Percentiles rank a stretch among this genome's conserved stretches.
Conservation (phyloP, 23 tunicate species). For the Styela plicata region DNA sequence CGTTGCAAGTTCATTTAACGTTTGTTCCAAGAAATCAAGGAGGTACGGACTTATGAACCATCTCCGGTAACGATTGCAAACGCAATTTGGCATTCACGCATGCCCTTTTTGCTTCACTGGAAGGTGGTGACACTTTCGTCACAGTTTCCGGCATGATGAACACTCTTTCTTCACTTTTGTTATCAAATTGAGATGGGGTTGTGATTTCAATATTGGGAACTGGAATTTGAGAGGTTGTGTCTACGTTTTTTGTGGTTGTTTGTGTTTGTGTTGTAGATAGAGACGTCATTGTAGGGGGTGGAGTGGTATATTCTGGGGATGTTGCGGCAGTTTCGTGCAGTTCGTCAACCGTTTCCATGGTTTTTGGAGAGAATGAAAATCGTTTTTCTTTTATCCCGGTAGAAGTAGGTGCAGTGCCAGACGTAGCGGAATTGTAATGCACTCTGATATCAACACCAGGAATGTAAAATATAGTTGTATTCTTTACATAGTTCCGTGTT, state of each 20-base stretch:
- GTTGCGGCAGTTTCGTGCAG: not conserved
- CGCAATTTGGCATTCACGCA: slow-evolving; percentile 54
- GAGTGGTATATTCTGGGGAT: not conserved
- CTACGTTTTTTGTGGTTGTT: not conserved
- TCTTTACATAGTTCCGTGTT: slow-evolving; percentile 7
- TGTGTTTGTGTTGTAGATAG: not conserved
- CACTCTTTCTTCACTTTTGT: not conserved
- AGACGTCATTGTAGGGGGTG: not conserved
- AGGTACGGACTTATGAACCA: slow-evolving; percentile 83
- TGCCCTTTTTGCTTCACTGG: slow-evolving; percentile 25
- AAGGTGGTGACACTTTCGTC: slow-evolving; percentile 1
- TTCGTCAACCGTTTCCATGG: slow-evolving; percentile 7
- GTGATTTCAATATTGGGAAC: slow-evolving; percentile 41
- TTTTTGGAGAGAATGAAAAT: not conserved
- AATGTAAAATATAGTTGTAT: slow-evolving; percentile 58
- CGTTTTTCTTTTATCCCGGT: not conserved
- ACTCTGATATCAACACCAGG: slow-evolving; percentile 83
- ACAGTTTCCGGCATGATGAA: not conserved
- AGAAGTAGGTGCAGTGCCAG: not conserved
- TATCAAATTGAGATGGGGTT: slow-evolving; percentile 34
- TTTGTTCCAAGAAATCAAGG: slow-evolving; percentile 92
- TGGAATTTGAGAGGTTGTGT: not conserved
- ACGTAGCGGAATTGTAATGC: slow-evolving; percentile 71
- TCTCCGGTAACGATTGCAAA: slow-evolving; percentile 89
- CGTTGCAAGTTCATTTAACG: slow-evolving; percentile 32